Evolutionary conservation across 2,888 invertebrate species (phyloP).

Genomic region (Xestia sexstrigata): DNA sequence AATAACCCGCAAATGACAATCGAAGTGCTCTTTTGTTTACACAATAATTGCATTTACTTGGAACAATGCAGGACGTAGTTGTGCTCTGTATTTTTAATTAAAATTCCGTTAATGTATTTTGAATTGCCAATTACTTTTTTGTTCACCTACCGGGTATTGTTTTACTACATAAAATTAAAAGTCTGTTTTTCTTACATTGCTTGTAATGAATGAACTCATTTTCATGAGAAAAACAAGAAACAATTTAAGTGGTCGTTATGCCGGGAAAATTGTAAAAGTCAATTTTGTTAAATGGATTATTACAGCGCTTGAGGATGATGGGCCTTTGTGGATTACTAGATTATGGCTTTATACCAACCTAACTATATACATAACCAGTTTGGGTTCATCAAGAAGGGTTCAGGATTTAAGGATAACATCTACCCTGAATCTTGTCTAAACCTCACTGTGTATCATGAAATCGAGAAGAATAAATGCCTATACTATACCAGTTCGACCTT

Average conservation of each 20-base stretch:
- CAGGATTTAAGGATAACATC: background rate
- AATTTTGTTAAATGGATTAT: conserved; percentile 50
- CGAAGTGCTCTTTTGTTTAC: conserved; percentile 30
- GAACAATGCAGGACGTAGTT: conserved; percentile 16
- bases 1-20: conserved; percentile 29
- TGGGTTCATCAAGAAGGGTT: background rate
- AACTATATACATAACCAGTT: background rate
- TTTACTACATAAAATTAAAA: conserved; percentile 26
- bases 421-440: background rate
- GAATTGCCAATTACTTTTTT: conserved; percentile 43
- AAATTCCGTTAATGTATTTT: conserved; percentile 41
- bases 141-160: conserved; percentile 11
- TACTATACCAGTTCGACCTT: background rate
- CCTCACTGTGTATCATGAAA: background rate
- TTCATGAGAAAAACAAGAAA: conserved; percentile 30
- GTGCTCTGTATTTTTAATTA: conserved; percentile 36
- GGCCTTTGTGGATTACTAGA: conserved; percentile 36
- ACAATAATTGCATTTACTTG: conserved; percentile 39
- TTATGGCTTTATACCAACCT: conserved; percentile 34
- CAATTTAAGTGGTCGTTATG: conserved; percentile 39
- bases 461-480: background rate
- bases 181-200: conserved; percentile 14
- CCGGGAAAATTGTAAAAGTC: conserved; percentile 46
- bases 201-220: conserved; percentile 16
- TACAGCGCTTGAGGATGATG: conserved; percentile 21